phyloP scores from a whole-genome alignment of 2,113 vertebrate species.

The Tachysurus fulvidraco region DNA sequence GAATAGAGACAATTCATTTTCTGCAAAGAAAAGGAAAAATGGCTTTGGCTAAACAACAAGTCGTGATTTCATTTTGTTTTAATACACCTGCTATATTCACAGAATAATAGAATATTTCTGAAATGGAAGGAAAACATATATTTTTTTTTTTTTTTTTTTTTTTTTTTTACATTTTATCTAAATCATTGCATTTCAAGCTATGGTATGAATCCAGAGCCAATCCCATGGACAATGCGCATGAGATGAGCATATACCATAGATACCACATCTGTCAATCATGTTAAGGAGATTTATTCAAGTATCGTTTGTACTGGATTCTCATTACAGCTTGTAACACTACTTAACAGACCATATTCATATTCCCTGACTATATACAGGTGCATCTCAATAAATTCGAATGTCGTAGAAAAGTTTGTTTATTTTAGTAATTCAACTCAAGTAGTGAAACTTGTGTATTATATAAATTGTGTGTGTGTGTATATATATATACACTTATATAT shows the following conservation, averaged over 20 bases:
- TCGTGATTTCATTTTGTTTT: slow-evolving; percentile 1
- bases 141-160: neutral
- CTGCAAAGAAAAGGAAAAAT: neutral
- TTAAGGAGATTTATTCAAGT: neutral
- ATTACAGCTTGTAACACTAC: neutral
- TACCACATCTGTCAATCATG: neutral
- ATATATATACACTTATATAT: no score
- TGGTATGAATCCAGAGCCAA: neutral
- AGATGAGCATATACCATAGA: neutral
- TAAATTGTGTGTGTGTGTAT: no score
- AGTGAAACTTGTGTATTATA: no score
- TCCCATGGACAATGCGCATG: neutral
- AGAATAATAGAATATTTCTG: neutral
- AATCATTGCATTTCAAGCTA: neutral
- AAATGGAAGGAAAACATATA: neutral
- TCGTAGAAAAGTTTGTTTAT: no score
- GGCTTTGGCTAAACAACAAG: neutral
- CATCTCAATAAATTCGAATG: no score
- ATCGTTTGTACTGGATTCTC: neutral
- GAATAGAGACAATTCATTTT: neutral
- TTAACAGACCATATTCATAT: no score
- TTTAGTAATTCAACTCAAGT: no score
- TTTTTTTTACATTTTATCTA: neutral
- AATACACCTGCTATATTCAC: neutral
- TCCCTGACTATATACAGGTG: neutral